phyloP scores from a whole-genome alignment of 2,797 vertebrate genomes.

The Anguilla obscura region DNA sequence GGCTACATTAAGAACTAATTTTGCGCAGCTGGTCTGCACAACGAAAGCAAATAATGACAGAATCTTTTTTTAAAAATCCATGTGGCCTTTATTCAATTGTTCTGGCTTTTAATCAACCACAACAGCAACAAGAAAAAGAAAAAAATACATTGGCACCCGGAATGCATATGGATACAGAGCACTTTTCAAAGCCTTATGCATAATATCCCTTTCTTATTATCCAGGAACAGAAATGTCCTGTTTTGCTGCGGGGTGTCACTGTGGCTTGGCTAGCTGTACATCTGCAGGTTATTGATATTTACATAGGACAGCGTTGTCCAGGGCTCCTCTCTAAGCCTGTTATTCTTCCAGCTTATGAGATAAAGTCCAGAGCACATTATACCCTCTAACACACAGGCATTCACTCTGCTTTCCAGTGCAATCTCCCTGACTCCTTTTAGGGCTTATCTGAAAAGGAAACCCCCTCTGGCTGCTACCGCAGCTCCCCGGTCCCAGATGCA shows the following conservation, averaged over 20 bases:
- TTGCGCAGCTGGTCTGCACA: slow-evolving; percentile 61
- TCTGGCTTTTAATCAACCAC: slow-evolving; percentile 60
- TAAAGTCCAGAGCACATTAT: slow-evolving; percentile 7
- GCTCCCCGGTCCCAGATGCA: background rate
- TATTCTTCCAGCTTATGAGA: slow-evolving; percentile 5
- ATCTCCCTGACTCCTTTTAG: background rate
- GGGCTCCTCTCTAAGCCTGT: background rate
- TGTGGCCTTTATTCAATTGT: slow-evolving; percentile 57
- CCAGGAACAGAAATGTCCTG: slow-evolving; percentile 46
- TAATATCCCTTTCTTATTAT: slow-evolving; percentile 48
- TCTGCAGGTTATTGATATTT: background rate
- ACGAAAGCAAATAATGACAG: slow-evolving; percentile 46
- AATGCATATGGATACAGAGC: slow-evolving; percentile 45
- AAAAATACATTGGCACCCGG: slow-evolving; percentile 52
- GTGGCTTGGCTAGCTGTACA: background rate
- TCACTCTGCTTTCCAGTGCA: background rate
- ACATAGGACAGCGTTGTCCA: background rate
- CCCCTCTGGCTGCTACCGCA: background rate
- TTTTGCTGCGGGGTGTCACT: slow-evolving; percentile 27
- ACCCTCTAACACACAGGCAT: background rate
- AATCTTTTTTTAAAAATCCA: slow-evolving; percentile 54
- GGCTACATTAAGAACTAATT: slow-evolving; percentile 14
- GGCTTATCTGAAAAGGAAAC: background rate
- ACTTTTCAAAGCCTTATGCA: slow-evolving; percentile 50
- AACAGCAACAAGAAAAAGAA: slow-evolving; percentile 55